These are phyloP conservation scores for Amazona finschi DNA, from an alignment of 2,797 vertebrate genomes.

Conservation along the genomic window DNA sequence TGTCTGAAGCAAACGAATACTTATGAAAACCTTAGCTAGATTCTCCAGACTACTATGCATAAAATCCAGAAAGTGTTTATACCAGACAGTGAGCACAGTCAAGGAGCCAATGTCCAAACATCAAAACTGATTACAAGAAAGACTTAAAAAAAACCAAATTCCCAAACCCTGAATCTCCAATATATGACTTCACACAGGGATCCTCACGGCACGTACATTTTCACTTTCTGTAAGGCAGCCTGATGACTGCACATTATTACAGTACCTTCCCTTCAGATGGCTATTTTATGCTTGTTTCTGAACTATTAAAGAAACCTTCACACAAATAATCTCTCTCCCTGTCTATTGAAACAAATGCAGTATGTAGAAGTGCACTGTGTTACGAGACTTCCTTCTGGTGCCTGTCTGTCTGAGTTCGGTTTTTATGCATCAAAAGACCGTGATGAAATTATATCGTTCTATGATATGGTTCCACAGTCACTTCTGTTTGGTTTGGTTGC, in stretches of 20 bases:
- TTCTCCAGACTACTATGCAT: neutral
- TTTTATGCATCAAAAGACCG: slow-evolving; percentile 3
- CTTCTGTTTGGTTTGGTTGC: neutral
- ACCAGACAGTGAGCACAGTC: neutral
- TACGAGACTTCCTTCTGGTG: neutral
- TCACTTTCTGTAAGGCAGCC: neutral
- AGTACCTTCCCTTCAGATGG: neutral
- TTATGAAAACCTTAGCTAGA: neutral
- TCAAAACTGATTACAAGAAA: neutral
- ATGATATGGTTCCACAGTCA: neutral
- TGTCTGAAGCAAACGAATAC: neutral
- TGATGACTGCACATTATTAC: neutral
- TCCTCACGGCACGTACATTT: accelerated
- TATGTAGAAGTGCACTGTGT: neutral
- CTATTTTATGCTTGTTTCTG: neutral
- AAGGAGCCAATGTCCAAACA: neutral
- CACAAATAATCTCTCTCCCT: neutral
- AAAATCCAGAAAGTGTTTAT: neutral
- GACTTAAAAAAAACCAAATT: neutral
- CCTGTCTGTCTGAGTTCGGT: neutral
- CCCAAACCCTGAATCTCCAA: neutral
- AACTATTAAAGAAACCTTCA: neutral
- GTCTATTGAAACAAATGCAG: neutral
- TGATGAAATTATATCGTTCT: neutral
- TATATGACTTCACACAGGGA: neutral